Conservation (phyloP, 2,888 invertebrate species). For the Serrognathus titanus region DNA sequence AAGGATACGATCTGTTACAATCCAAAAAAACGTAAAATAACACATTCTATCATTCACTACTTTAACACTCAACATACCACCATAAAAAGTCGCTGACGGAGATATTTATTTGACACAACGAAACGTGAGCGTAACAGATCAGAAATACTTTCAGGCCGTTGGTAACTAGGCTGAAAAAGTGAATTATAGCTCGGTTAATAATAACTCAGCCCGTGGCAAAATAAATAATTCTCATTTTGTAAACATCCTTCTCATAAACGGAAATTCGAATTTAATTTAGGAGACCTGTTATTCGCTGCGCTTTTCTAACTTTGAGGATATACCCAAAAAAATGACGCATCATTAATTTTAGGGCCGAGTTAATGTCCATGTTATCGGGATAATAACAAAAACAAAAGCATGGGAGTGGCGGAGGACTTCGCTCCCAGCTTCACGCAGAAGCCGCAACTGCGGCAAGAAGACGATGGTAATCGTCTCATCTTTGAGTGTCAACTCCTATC, state of each 20-base stretch:
- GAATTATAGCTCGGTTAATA: constrained; percentile 25
- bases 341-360: constrained; percentile 40
- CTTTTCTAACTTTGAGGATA: background rate
- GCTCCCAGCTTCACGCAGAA: constrained; percentile 98
- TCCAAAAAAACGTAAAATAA: background rate
- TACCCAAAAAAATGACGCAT: too few species aligned
- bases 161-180: constrained; percentile 28
- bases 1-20: constrained; percentile 20
- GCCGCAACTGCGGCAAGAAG: constrained; percentile 94
- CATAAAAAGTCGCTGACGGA: too few species aligned
- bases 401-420: constrained; percentile 90
- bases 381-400: constrained; percentile 46
- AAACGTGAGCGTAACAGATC: constrained; percentile 23
- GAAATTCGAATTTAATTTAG: constrained; percentile 3
- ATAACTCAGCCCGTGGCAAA: constrained; percentile 18
- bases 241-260: constrained; percentile 7
- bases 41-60: background rate
- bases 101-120: background rate
- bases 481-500: constrained; percentile 91
- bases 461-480: constrained; percentile 90
- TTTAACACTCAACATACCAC: background rate
- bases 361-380: constrained; percentile 47
- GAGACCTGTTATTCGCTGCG: background rate
- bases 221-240: constrained; percentile 3
- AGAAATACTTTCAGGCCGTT: constrained; percentile 27